Evolutionary conservation across 2,888 invertebrate genomes (phyloP).

Genomic region (Scaptomyza caliginosa): DNA sequence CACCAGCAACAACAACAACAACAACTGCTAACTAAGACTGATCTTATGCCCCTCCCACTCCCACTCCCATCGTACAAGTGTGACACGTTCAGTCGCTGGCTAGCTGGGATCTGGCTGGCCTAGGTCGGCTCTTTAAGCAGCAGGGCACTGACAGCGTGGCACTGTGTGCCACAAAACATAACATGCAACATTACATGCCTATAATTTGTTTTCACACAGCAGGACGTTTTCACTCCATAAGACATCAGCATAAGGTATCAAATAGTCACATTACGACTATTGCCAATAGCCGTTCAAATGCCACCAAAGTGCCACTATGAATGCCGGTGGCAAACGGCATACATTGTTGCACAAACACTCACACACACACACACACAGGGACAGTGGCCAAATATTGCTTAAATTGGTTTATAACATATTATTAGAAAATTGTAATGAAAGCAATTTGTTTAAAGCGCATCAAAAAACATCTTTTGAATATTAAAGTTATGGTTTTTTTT

Average conservation of each 20-base stretch:
- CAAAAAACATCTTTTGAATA: no score
- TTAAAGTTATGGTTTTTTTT: background rate
- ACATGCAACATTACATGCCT: slow-evolving; percentile 83
- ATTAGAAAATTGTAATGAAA: background rate
- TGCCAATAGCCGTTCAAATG: slow-evolving; percentile 80
- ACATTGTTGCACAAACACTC: slow-evolving; percentile 2
- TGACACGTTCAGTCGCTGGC: slow-evolving; percentile 33
- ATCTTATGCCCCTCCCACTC: slow-evolving; percentile 34
- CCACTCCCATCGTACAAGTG: background rate
- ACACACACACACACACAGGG: no score
- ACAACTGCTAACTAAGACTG: slow-evolving; percentile 27
- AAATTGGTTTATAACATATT: slow-evolving; percentile 14
- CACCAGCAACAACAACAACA: slow-evolving; percentile 1
- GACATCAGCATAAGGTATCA: slow-evolving; percentile 81
- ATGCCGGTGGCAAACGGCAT: slow-evolving; percentile 26
- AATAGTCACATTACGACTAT: slow-evolving; percentile 51
- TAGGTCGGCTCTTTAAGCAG: slow-evolving; percentile 18
- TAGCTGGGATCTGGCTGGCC: no score
- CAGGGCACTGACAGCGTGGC: slow-evolving; percentile 4
- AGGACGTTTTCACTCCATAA: slow-evolving; percentile 83
- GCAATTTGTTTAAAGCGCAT: background rate
- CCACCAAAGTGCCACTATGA: slow-evolving; percentile 51
- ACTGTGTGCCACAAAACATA: slow-evolving; percentile 51
- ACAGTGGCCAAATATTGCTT: slow-evolving; percentile 27
- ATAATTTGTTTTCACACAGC: slow-evolving; percentile 83